phyloP scores from a whole-genome alignment of 2,888 invertebrate genomes.

The Tetragnatha montana region DNA sequence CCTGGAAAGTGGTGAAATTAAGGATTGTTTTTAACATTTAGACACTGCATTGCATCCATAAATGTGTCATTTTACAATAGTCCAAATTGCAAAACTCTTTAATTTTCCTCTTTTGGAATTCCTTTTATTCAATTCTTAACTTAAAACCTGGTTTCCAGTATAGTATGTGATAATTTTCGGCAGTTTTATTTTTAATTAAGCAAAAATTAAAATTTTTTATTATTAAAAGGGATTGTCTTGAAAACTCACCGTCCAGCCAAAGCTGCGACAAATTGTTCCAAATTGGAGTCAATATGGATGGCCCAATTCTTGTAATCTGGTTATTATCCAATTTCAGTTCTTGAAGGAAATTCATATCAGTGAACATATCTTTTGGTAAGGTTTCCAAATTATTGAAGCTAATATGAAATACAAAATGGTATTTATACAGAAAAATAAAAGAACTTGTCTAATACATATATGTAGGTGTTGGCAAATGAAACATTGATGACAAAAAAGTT shows the following conservation, averaged over 20 bases:
- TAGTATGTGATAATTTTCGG: neutral
- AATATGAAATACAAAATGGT: neutral
- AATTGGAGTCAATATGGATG: neutral
- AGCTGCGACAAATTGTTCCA: constrained; percentile 41
- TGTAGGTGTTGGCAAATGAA: too few relatives aligned
- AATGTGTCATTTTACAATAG: neutral
- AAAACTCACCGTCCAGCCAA: constrained; percentile 45
- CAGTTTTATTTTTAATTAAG: neutral
- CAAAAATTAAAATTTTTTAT: neutral
- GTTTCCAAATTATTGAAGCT: constrained; percentile 29
- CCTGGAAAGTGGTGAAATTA: too few relatives aligned
- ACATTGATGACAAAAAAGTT: too few relatives aligned
- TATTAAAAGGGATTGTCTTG: neutral
- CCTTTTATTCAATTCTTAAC: neutral
- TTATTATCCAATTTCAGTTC: constrained; percentile 45
- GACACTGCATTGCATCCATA: neutral
- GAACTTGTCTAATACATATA: too few relatives aligned
- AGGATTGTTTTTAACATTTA: neutral
- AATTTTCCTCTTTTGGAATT: too few relatives aligned
- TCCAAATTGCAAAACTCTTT: neutral
- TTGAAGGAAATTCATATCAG: constrained; percentile 18
- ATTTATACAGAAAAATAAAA: too few relatives aligned
- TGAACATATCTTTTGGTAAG: constrained; percentile 29
- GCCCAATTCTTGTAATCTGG: neutral
- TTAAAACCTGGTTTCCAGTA: neutral